Percentiles rank a stretch among this genome's conserved stretches.
phyloP scores from a whole-genome alignment of 2,113 vertebrate species.

The Phrynosoma blainvillii region DNA sequence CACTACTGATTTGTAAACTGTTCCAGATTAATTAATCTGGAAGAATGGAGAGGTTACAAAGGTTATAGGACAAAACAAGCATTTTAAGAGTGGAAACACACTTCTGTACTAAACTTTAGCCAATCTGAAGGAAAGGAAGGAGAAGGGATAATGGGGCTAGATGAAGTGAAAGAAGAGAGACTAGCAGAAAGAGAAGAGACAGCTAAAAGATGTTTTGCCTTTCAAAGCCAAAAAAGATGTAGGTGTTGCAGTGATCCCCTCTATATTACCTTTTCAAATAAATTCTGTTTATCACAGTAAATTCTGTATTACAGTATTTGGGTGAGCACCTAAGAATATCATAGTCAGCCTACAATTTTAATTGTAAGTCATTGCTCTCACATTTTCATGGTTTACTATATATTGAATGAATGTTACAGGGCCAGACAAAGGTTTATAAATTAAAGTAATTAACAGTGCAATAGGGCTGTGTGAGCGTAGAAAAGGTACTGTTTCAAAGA shows the following conservation, averaged over 20 bases:
- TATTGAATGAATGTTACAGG: constrained; percentile 54
- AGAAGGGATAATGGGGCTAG: not conserved
- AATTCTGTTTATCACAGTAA: too few relatives aligned
- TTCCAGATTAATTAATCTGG: not conserved
- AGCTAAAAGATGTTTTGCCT: not conserved
- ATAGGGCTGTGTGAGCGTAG: constrained; percentile 51
- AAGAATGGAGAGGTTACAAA: not conserved
- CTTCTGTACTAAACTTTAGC: not conserved
- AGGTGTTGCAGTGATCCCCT: not conserved
- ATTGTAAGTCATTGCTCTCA: constrained; percentile 30
- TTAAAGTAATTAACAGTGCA: constrained; percentile 73
- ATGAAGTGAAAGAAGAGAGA: not conserved
- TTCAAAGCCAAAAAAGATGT: too few relatives aligned
- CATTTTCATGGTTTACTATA: constrained; percentile 63
- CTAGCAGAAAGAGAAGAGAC: not conserved
- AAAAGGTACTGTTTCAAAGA: constrained; percentile 62
- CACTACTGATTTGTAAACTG: not conserved
- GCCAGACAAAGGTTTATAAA: constrained; percentile 73
- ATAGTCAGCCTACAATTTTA: not conserved
- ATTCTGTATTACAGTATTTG: too few relatives aligned
- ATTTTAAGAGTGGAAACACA: not conserved
- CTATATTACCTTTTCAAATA: not conserved
- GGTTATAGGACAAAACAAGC: not conserved
- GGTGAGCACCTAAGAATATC: not conserved
- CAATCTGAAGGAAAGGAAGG: not conserved